Evolutionary conservation across 2,888 invertebrate genomes (phyloP), one percentile per base, ranked within the genome.

Genomic region (Oxytorus armatus): DNA sequence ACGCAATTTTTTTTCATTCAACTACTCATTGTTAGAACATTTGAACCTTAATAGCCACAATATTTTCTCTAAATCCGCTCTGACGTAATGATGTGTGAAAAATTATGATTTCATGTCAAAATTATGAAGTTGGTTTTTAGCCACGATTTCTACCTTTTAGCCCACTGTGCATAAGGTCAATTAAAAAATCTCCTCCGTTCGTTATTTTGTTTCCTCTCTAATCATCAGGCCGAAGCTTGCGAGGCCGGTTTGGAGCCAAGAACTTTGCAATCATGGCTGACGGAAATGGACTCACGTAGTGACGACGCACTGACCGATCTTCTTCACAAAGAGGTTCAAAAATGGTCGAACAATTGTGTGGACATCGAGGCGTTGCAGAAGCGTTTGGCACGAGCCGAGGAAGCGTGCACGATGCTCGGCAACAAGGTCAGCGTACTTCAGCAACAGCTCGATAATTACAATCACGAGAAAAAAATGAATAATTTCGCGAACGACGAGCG

Each of bases 331-430:
- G 97, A 97, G 90, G 93, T 97, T 78, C 95, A 95, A 77, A 94
- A 94, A 81, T 97, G 97, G 93, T 95, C 96, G 83, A 95, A 95
- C 76, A 95, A 96, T 83, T 94, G 96, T 88, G 95, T 97, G 57
- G 97, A 98, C 86, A 95, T 97, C 42, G 96, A 96, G 83, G 95
- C 94, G 36, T 92, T 97, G 79, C 95, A 95, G 84, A 93, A 94
- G 73, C 94, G 95, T 85, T 94, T 96, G 0, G 93, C 95, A 49
- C 95, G 95, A 85, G 95, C 96, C 0, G 95, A 95, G 87, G 92
- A 92, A 80, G 90, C 91, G 3, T 92, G 92, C 79, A 83, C 89
- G 16, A 85, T 89, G 11, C 88, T 92, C 29, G 88, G 89, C 68
- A 90, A 90, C 74, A 91, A 91, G 75, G 88, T 92, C 1, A 86